phyloP scores from a whole-genome alignment of 1,140 invertebrate species.

The Geopemphigus sp. region DNA sequence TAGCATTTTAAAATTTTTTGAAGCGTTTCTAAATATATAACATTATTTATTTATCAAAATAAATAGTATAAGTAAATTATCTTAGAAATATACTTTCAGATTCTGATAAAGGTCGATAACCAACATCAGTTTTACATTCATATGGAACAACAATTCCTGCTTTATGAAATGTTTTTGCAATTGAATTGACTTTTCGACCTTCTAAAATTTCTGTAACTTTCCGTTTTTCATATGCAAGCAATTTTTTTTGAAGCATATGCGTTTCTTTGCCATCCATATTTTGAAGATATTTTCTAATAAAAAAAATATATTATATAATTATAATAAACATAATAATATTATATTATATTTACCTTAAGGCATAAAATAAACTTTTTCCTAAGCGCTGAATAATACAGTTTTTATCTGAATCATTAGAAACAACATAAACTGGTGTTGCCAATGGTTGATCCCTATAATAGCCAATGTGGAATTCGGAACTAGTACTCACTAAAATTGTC shows the following conservation, averaged over 20 bases:
- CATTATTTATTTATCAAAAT: conserved; percentile 2
- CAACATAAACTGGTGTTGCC: conserved; percentile 73
- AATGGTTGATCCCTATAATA: conserved; percentile 84
- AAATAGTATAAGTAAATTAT: conserved; percentile 25
- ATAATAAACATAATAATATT: background rate
- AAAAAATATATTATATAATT: background rate
- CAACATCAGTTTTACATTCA: conserved; percentile 73
- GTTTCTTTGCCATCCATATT: background rate
- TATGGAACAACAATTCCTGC: conserved; percentile 87
- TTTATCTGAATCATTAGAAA: conserved; percentile 67
- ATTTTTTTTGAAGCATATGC: background rate
- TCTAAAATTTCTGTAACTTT: conserved; percentile 56
- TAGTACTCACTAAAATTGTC: conserved; percentile 70
- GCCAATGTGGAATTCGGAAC: conserved; percentile 76
- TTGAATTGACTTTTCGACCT: conserved; percentile 51
- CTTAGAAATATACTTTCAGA: conserved; percentile 64
- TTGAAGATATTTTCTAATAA: conserved; percentile 3
- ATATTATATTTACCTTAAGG: conserved; percentile 64
- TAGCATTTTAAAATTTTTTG: conserved; percentile 12
- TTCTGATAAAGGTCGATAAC: conserved; percentile 74
- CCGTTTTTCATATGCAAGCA: conserved; percentile 1
- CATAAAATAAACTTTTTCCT: conserved; percentile 82
- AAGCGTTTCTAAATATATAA: conserved; percentile 14
- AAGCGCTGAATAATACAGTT: conserved; percentile 68
- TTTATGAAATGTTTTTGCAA: conserved; percentile 50